Conservation (phyloP, 2,797 vertebrate species). For the Falco columbarius region DNA sequence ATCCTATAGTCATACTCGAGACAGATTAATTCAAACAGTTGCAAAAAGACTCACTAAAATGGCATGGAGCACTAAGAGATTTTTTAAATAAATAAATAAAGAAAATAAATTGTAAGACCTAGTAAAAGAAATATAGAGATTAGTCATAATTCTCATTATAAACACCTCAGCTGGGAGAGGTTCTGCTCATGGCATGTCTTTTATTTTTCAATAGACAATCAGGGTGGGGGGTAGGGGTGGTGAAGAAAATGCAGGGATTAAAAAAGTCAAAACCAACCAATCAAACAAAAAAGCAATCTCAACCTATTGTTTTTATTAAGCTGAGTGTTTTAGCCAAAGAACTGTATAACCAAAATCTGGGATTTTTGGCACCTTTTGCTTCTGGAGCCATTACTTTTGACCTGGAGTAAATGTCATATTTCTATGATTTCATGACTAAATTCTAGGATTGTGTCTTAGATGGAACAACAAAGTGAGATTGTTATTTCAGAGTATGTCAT, state of each 20-base stretch:
- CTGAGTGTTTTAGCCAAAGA: neutral
- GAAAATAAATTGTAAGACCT: neutral
- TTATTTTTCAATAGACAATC: neutral
- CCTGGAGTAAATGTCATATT: neutral
- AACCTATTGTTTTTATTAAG: neutral
- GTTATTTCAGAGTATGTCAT: neutral
- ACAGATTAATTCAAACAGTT: neutral
- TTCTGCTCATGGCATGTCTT: neutral
- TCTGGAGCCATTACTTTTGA: neutral
- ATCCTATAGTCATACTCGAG: neutral
- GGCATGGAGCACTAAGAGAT: neutral
- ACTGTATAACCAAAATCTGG: fast-evolving
- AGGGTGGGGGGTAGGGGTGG: too few species aligned
- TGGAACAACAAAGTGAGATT: neutral
- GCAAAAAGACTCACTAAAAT: neutral
- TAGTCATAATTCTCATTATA: neutral
- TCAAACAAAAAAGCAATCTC: neutral
- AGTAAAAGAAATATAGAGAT: neutral
- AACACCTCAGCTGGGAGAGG: neutral
- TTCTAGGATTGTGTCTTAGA: neutral
- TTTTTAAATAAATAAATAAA: neutral
- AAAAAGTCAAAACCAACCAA: neutral
- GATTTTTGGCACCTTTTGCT: fast-evolving
- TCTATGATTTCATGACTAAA: neutral
- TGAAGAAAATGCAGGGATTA: neutral